A percentile compares a stretch with the other conserved stretches of the same genome.
Evolutionary conservation across 2,888 invertebrate genomes (phyloP).

Genomic region (Crepidodera aurea): DNA sequence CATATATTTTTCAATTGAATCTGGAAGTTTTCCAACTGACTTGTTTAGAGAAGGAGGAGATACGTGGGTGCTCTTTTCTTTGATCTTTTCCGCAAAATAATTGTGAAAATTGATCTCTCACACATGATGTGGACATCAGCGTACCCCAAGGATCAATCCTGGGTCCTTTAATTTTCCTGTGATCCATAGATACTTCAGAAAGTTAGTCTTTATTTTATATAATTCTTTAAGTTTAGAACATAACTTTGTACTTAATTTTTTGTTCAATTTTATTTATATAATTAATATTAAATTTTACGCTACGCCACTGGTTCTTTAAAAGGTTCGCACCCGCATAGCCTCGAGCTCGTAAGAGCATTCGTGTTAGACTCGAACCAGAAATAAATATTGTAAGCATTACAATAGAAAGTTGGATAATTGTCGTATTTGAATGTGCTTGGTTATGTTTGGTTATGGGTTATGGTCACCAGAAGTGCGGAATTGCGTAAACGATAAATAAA

Average conservation of each 20-base stretch:
- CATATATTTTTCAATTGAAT: not conserved
- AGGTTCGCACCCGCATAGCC: constrained; percentile 29
- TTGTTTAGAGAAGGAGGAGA: too few species aligned
- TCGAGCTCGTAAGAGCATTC: constrained; percentile 18
- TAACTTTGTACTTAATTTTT: too few species aligned
- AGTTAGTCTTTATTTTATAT: too few species aligned
- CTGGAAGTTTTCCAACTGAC: too few species aligned
- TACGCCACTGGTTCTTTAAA: constrained; percentile 7
- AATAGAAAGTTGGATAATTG: constrained; percentile 33
- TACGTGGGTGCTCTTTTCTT: not conserved
- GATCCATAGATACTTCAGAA: too few species aligned
- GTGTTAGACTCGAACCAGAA: constrained; percentile 16
- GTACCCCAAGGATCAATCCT: not conserved
- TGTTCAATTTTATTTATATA: too few species aligned
- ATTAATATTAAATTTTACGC: not conserved
- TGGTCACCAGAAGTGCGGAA: constrained; percentile 14
- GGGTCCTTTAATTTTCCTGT: not conserved
- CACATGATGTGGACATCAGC: not conserved
- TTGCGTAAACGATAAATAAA: constrained; percentile 23
- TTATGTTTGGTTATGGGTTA: constrained; percentile 14
- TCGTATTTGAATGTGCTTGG: constrained; percentile 6
- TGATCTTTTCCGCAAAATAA: not conserved
- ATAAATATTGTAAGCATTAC: constrained; percentile 30
- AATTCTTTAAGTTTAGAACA: too few species aligned
- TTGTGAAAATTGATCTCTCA: not conserved